Evolutionary conservation across 2,888 invertebrate species (phyloP).

Genomic region (Acronicta aceris): DNA sequence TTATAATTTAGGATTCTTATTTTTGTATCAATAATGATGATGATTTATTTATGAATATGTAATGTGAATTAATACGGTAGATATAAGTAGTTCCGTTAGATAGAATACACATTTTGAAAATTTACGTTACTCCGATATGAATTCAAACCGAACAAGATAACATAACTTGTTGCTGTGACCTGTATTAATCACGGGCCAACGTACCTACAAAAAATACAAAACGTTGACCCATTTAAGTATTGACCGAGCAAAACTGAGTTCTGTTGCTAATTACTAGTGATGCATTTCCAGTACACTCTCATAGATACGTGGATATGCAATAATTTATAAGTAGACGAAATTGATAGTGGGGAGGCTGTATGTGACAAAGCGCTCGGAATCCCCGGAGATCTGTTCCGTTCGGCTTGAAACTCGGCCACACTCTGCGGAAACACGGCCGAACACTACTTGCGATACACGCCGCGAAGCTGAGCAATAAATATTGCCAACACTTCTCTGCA

Average conservation of each 20-base stretch:
- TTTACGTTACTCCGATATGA: slow-evolving; percentile 5
- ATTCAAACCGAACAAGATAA: slow-evolving; percentile 35
- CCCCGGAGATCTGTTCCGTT: slow-evolving; percentile 75
- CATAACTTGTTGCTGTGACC: slow-evolving; percentile 45
- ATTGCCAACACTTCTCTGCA: slow-evolving; percentile 44
- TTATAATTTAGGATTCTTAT: no score
- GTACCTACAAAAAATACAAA: slow-evolving; percentile 38
- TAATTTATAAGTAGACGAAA: slow-evolving; percentile 39
- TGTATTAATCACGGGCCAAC: slow-evolving; percentile 31
- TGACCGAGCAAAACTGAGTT: slow-evolving; percentile 35
- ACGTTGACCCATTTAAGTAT: slow-evolving; percentile 50
- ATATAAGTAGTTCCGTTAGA: neutral
- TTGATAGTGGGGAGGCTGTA: slow-evolving; percentile 55
- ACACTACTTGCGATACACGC: slow-evolving; percentile 55
- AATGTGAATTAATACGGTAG: no score
- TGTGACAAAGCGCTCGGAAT: slow-evolving; percentile 71
- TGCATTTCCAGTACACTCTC: slow-evolving; percentile 30
- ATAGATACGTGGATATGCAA: slow-evolving; percentile 26
- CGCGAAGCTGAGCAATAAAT: slow-evolving; percentile 47
- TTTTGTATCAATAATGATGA: neutral
- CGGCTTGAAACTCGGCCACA: slow-evolving; percentile 76
- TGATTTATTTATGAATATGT: neutral
- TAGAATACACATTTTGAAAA: neutral
- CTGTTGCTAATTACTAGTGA: slow-evolving; percentile 40
- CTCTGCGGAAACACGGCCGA: slow-evolving; percentile 67